Conservation (phyloP, 1,140 invertebrate genomes). For the Ceratosolen fusciceps region DNA sequence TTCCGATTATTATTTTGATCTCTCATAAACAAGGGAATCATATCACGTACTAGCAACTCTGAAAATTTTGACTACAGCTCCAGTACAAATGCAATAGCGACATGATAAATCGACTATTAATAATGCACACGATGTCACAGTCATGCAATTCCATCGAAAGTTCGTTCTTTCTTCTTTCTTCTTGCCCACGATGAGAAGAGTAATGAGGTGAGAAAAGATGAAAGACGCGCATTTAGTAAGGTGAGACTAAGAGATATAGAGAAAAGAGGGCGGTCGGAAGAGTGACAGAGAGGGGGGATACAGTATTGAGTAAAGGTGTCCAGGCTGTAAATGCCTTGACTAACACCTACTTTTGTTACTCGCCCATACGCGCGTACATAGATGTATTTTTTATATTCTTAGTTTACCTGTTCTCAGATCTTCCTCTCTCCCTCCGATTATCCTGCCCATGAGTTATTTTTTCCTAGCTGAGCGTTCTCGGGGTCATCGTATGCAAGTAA, state of each 20-base stretch:
- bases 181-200: neutral
- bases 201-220: constrained; percentile 40
- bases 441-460: neutral
- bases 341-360: constrained; percentile 53
- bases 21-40: constrained; percentile 11
- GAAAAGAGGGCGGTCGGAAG: no score
- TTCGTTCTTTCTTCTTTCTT: constrained; percentile 4
- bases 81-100: neutral
- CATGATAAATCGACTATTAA: constrained; percentile 34
- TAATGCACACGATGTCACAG: neutral
- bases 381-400: neutral
- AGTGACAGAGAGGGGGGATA: neutral
- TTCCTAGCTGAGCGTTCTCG: neutral
- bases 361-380: neutral
- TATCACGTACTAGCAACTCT: neutral
- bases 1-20: neutral
- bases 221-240: constrained; percentile 30
- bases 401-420: constrained; percentile 15
- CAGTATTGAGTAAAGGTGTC: no score
- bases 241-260: neutral
- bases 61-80: constrained; percentile 12
- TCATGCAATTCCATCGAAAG: constrained; percentile 48
- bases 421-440: neutral
- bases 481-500: neutral
- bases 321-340: constrained; percentile 35